Evolutionary conservation across 1,140 invertebrate genomes (phyloP).

Genomic region (Eulimnadia texana): DNA sequence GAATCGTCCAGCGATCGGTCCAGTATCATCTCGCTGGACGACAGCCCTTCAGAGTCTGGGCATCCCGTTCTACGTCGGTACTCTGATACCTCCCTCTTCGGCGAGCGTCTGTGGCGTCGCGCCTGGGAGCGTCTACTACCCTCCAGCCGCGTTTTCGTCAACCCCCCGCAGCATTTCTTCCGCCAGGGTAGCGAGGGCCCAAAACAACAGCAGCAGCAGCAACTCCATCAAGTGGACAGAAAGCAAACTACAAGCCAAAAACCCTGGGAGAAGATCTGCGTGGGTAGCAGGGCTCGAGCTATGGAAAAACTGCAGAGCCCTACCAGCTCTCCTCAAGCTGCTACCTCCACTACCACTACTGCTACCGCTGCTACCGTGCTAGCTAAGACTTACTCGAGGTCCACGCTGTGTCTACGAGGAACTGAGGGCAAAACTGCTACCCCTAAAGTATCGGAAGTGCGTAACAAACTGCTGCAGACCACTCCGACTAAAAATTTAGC

Average conservation of each 20-base stretch:
- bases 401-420: not conserved
- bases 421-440: not conserved
- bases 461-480: not conserved
- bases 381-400: too few relatives aligned
- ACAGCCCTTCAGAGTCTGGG: slow-evolving; percentile 18
- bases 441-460: not conserved
- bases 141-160: slow-evolving; percentile 2
- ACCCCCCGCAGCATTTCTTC: not conserved
- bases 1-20: slow-evolving; percentile 40
- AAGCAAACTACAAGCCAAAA: not conserved
- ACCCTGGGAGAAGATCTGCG: slow-evolving; percentile 19
- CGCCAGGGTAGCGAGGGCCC: not conserved
- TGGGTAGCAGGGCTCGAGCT: slow-evolving; percentile 16
- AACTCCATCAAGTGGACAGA: too few relatives aligned
- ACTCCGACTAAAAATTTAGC: not conserved
- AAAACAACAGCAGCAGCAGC: not conserved
- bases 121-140: slow-evolving; percentile 14
- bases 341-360: too few relatives aligned
- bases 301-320: slow-evolving; percentile 16
- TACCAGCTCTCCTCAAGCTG: too few relatives aligned
- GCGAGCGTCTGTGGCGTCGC: slow-evolving; percentile 7
- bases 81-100: slow-evolving; percentile 8
- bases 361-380: too few relatives aligned
- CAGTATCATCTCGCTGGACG: slow-evolving; percentile 38
- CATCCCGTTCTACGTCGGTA: slow-evolving; percentile 5